A percentile compares a stretch with the other conserved stretches of the same genome.
These are phyloP conservation scores for Furcifer pardalis DNA, from an alignment of 2,797 vertebrate species.

Conservation along the genomic window DNA sequence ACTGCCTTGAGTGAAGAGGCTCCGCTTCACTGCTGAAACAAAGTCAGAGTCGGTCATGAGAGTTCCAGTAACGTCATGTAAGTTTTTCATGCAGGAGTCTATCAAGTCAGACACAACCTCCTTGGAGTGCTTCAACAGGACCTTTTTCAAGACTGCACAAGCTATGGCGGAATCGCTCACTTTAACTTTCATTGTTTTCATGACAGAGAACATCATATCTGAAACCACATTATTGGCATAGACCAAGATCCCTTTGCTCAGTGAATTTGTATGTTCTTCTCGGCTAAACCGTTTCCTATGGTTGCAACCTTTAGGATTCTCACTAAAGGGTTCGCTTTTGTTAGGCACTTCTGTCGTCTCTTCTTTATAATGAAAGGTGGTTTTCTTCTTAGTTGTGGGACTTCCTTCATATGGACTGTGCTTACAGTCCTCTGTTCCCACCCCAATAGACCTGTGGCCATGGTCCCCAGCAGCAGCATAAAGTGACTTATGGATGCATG, in stretches of 20 bases:
- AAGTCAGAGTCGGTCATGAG: constrained; percentile 69
- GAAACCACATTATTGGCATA: constrained; percentile 62
- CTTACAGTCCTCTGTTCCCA: constrained; percentile 51
- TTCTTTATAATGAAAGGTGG: constrained; percentile 63
- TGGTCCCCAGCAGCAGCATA: constrained; percentile 49
- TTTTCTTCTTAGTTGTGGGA: constrained; percentile 53
- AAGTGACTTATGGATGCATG: constrained; percentile 53
- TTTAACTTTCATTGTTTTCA: constrained; percentile 61
- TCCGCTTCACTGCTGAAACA: constrained; percentile 60
- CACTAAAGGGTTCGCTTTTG: constrained; percentile 32
- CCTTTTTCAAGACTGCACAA: constrained; percentile 61
- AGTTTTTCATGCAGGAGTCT: constrained; percentile 57
- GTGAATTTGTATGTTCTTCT: constrained; percentile 48
- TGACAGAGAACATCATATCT: constrained; percentile 66
- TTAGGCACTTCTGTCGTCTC: constrained; percentile 42
- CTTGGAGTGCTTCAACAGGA: constrained; percentile 60
- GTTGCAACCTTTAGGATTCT: constrained; percentile 35
- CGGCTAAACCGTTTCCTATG: constrained; percentile 30
- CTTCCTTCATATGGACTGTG: constrained; percentile 52
- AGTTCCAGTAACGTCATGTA: constrained; percentile 47
- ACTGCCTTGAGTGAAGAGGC: constrained; percentile 44
- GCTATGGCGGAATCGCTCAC: constrained; percentile 55
- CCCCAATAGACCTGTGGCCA: constrained; percentile 54
- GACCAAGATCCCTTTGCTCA: constrained; percentile 65
- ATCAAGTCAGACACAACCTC: constrained; percentile 61